phyloP scores from a whole-genome alignment of 1,140 invertebrate species.

The Psilanteris sp. region DNA sequence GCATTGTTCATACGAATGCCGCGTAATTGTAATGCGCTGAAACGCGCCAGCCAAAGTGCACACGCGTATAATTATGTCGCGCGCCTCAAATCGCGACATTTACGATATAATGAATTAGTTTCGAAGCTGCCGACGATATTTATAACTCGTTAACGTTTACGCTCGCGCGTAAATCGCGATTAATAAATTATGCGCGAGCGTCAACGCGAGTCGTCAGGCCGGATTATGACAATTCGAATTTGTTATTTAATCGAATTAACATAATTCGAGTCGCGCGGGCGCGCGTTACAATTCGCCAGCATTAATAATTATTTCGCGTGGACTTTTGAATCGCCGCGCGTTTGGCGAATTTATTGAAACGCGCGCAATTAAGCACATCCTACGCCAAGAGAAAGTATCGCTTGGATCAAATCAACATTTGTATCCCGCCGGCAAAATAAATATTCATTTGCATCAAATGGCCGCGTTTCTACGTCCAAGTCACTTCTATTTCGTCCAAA shows the following conservation, averaged over 20 bases:
- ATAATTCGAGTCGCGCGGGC: constrained; percentile 3
- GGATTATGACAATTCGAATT: neutral
- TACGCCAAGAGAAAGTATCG: constrained; percentile 42
- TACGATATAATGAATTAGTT: constrained; percentile 51
- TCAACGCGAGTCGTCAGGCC: neutral
- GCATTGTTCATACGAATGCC: constrained; percentile 13
- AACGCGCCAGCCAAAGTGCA: constrained; percentile 11
- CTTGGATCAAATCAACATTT: constrained; percentile 40
- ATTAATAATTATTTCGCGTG: too few species aligned
- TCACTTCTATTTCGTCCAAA: constrained; percentile 39
- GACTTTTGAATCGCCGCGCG: constrained; percentile 9
- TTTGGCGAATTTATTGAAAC: constrained; percentile 29
- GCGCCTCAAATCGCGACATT: constrained; percentile 33
- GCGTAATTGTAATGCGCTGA: constrained; percentile 30
- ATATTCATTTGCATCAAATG: constrained; percentile 45
- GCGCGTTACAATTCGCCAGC: neutral
- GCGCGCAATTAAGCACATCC: constrained; percentile 51
- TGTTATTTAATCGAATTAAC: constrained; percentile 1
- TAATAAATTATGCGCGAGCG: constrained; percentile 4
- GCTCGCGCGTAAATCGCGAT: constrained; percentile 7
- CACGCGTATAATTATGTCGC: constrained; percentile 21
- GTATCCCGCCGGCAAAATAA: constrained; percentile 47
- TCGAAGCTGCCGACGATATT: constrained; percentile 20
- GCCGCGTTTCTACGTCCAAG: constrained; percentile 22
- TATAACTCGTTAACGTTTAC: constrained; percentile 21